Evolutionary conservation across 2,888 invertebrate genomes (phyloP).

Genomic region (Caenorhabditis parvicauda): DNA sequence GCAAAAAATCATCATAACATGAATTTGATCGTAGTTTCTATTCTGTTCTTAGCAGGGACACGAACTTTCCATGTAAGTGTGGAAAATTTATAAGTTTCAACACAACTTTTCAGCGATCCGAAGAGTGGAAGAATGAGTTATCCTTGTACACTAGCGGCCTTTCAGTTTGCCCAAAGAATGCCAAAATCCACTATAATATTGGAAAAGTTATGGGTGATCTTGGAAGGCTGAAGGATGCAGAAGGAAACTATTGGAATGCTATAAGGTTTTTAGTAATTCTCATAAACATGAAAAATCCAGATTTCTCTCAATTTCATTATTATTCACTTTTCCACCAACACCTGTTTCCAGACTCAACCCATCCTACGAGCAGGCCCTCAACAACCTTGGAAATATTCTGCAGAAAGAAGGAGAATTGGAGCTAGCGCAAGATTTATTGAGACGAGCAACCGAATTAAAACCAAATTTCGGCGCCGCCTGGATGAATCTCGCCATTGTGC

Average conservation of each 20-base stretch:
- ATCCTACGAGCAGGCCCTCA: constrained; percentile 86
- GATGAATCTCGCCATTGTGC: constrained; percentile 95
- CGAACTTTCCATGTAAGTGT: constrained; percentile 13
- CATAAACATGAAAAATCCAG: not conserved
- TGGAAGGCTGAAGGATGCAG: constrained; percentile 73
- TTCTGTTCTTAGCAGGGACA: constrained; percentile 10
- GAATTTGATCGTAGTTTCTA: constrained; percentile 9
- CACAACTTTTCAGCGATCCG: constrained; percentile 32
- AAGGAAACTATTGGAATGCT: constrained; percentile 72
- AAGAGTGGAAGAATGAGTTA: constrained; percentile 39
- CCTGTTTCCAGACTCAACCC: constrained; percentile 72
- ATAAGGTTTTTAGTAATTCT: constrained; percentile 25
- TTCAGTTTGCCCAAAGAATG: constrained; percentile 86
- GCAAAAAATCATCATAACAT: no score
- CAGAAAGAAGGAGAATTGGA: constrained; percentile 31
- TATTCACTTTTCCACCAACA: not conserved
- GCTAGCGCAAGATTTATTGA: constrained; percentile 25
- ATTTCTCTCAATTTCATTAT: not conserved
- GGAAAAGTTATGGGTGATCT: constrained; percentile 80
- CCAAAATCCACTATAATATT: constrained; percentile 85
- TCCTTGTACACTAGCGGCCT: constrained; percentile 77
- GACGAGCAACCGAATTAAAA: constrained; percentile 61
- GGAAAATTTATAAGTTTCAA: not conserved
- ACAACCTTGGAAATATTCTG: constrained; percentile 81
- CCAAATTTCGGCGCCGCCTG: constrained; percentile 89